Evolutionary conservation across 2,888 invertebrate genomes (phyloP), one percentile per base, ranked within the genome.

Genomic region (Eupelmus urozonus): DNA sequence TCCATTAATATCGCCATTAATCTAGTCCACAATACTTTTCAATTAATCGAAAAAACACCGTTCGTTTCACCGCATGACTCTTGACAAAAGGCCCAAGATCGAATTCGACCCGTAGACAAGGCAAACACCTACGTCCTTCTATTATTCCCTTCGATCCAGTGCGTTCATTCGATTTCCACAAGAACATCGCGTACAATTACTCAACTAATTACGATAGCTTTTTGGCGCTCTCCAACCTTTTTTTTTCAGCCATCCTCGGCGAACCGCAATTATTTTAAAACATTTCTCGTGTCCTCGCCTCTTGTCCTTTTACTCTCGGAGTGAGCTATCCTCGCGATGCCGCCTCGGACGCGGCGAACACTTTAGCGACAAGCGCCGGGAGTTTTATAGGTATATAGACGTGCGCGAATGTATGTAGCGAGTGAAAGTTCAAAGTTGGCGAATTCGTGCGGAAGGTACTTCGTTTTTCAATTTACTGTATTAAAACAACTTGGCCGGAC

Each of bases 221-320:
- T n/a, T n/a, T 11, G 7, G 5, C 27, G 20, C 11, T 13, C 11
- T 18, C n/a, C 1, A 1, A 20, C 13, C 0, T 66, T 40, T 62
- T 42, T 49, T 34, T 57, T 55, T 51, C 25, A n/a, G n/a, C n/a
- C n/a, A n/a, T n/a, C 25, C 9, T 18, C 29, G 9, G 20, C 65
- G 34, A 29, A 18, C 60, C 49, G 69, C 75, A 79, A 75, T 79
- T 79, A 75, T 79, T 71, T 79, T 75, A 75, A 79, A 79, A 71
- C 66, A 75, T 75, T 79, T 79, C 25, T 29, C 78, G 59, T 79
- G 78, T 75, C 5, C 34, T 3, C 34, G 34, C 3, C 34, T 34
- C 34, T n/a, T n/a, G n/a, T n/a, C n/a, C n/a, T n/a, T n/a, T n/a
- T n/a, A n/a, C n/a, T n/a, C n/a, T n/a, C n/a, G n/a, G n/a, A n/a